These are phyloP conservation scores for Darevskia nairensis DNA, from an alignment of 2,797 vertebrate genomes.

Conservation along the genomic window DNA sequence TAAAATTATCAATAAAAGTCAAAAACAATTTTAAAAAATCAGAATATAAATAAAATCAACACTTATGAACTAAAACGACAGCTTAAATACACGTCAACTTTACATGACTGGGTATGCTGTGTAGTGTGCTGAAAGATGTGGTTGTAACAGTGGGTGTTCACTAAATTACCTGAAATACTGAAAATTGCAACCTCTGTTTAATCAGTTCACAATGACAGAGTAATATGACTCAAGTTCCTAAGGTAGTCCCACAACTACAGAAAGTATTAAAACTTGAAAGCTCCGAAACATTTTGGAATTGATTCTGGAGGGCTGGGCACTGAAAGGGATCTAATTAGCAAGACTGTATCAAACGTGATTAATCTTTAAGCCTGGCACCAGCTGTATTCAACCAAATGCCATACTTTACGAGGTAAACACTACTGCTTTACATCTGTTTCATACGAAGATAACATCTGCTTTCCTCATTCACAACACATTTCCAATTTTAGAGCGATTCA, in stretches of 20 bases:
- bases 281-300: slow-evolving; percentile 62
- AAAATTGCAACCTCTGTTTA: slow-evolving; percentile 10
- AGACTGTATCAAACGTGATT: slow-evolving; percentile 82
- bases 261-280: slow-evolving; percentile 11
- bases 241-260: slow-evolving; percentile 30
- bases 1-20: too few relatives aligned
- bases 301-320: slow-evolving; percentile 61
- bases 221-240: background rate
- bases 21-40: too few relatives aligned
- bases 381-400: slow-evolving; percentile 81
- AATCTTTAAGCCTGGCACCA: slow-evolving; percentile 81
- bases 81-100: too few relatives aligned
- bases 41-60: too few relatives aligned
- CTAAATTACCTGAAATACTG: slow-evolving; percentile 18
- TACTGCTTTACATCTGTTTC: slow-evolving; percentile 81
- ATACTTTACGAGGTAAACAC: slow-evolving; percentile 79
- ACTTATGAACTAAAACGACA: too few relatives aligned
- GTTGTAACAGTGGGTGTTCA: slow-evolving; percentile 16
- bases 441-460: slow-evolving; percentile 81
- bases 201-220: background rate
- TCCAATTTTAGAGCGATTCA: slow-evolving; percentile 74
- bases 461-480: slow-evolving; percentile 66
- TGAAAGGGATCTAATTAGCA: slow-evolving; percentile 78
- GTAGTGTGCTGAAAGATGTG: background rate
- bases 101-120: background rate